Evolutionary conservation across 2,797 vertebrate species (phyloP).

Genomic region (Micromesistius poutassou): DNA sequence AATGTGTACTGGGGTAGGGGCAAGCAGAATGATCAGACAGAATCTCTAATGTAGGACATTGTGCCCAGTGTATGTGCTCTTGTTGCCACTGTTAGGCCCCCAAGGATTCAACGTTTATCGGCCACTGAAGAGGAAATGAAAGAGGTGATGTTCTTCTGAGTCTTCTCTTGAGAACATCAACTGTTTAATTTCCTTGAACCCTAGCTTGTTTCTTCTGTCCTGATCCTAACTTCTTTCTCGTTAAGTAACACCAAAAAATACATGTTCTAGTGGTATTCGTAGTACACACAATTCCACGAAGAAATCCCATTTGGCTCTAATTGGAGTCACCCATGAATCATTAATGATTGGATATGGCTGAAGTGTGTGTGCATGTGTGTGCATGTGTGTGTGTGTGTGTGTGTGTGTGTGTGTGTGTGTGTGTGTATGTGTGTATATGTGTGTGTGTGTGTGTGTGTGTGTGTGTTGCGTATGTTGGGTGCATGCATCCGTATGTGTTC

Average conservation of each 20-base stretch:
- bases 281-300: constrained; percentile 24
- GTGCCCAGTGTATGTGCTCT: no score
- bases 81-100: no score
- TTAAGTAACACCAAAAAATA: neutral
- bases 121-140: no score
- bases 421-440: constrained; percentile 10
- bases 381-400: constrained; percentile 2
- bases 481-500: neutral
- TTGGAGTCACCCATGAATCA: constrained; percentile 44
- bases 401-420: constrained; percentile 9
- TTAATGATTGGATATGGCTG: constrained; percentile 18
- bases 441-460: neutral
- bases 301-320: constrained; percentile 25
- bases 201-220: no score
- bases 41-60: no score
- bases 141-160: no score
- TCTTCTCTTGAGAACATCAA: no score
- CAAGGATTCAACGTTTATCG: no score
- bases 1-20: neutral
- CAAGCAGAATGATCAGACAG: neutral
- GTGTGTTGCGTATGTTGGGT: constrained; percentile 9
- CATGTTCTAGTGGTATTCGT: neutral
- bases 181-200: no score
- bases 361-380: constrained; percentile 16
- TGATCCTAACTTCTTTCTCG: neutral